These are phyloP conservation scores for Numida meleagris DNA, from an alignment of 2,113 vertebrate species.

Conservation along the genomic window DNA sequence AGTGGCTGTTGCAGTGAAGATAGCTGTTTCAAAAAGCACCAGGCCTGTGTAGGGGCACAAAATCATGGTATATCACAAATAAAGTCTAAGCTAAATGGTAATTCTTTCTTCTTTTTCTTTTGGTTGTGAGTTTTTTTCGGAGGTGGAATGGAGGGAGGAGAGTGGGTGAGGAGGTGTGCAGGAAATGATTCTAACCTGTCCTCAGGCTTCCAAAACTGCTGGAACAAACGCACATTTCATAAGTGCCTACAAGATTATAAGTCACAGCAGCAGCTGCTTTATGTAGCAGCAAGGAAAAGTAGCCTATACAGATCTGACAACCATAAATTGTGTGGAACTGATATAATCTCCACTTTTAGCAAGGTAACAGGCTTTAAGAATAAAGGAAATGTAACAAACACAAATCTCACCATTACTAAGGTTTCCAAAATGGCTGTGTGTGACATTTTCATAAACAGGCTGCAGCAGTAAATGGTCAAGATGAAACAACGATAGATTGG, in stretches of 20 bases:
- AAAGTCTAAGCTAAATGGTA: neutral
- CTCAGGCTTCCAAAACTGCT: neutral
- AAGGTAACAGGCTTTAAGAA: neutral
- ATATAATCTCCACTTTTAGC: slow-evolving; percentile 32
- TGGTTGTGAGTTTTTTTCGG: neutral
- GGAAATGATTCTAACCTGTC: neutral
- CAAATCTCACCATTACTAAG: neutral
- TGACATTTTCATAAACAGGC: slow-evolving; percentile 19
- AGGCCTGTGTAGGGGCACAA: neutral
- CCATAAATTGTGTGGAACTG: slow-evolving; percentile 34
- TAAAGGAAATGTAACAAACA: slow-evolving; percentile 8
- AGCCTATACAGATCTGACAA: neutral
- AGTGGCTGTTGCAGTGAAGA: neutral
- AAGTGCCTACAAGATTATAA: neutral
- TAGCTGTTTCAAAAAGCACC: neutral
- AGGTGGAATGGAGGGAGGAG: neutral
- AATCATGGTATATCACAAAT: neutral
- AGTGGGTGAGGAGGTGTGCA: neutral
- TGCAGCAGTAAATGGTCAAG: neutral
- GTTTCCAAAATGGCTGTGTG: neutral
- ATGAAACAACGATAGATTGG: slow-evolving; percentile 12
- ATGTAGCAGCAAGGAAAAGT: neutral
- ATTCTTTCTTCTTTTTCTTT: neutral
- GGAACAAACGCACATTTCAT: neutral
- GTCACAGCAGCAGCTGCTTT: neutral